Percentiles rank a stretch among this genome's conserved stretches.
phyloP scores from a whole-genome alignment of 2,888 invertebrate species.

The Zelleria hepariella region DNA sequence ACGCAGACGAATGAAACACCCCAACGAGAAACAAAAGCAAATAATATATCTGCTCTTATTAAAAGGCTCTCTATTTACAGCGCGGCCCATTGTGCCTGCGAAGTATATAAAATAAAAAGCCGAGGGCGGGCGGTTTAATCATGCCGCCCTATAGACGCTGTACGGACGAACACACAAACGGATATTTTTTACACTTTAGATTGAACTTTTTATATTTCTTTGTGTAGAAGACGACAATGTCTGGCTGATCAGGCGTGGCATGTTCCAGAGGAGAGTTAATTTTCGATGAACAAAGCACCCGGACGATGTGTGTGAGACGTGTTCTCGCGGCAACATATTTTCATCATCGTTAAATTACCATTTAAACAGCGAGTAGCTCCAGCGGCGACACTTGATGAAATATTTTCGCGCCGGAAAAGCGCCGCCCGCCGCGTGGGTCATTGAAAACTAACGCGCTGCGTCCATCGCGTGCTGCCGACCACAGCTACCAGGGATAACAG shows the following conservation, averaged over 20 bases:
- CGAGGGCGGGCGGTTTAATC: neutral
- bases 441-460: too few relatives aligned
- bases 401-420: too few relatives aligned
- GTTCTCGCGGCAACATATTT: neutral
- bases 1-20: neutral
- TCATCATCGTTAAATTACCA: neutral
- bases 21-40: neutral
- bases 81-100: neutral
- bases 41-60: neutral
- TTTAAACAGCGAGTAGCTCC: neutral
- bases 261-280: neutral
- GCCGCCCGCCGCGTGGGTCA: too few relatives aligned
- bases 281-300: too few relatives aligned
- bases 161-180: neutral
- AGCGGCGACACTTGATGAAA: neutral
- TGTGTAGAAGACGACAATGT: neutral
- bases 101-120: neutral
- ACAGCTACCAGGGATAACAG: too few relatives aligned
- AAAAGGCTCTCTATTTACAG: neutral
- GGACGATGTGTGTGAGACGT: too few relatives aligned
- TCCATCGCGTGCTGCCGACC: too few relatives aligned
- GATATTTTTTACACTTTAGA: neutral
- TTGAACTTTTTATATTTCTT: neutral
- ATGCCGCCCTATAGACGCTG: neutral
- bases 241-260: too few relatives aligned